A percentile compares a stretch with the other conserved stretches of the same genome.
These are phyloP conservation scores for Portevinia maculata DNA, from an alignment of 2,888 invertebrate species.

Conservation along the genomic window DNA sequence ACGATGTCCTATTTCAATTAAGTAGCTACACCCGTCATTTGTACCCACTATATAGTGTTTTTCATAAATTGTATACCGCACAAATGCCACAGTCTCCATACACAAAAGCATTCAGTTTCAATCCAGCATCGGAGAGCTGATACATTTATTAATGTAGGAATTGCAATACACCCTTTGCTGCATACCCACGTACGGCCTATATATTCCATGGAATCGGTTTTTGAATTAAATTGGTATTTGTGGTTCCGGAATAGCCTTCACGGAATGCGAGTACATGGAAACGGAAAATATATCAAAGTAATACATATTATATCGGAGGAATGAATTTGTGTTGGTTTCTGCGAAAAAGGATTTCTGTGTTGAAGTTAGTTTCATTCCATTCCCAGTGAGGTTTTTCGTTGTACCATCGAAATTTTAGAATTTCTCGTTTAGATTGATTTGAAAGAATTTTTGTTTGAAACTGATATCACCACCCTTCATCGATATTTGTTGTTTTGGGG, in stretches of 20 bases:
- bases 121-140: conserved; percentile 36
- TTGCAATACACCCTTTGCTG: not conserved
- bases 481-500: not conserved
- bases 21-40: not conserved
- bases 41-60: not conserved
- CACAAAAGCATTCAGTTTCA: conserved; percentile 1
- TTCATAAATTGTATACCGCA: not conserved
- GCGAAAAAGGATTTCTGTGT: not conserved
- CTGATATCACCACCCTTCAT: not conserved
- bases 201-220: not conserved
- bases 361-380: conserved; percentile 16
- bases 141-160: conserved; percentile 5
- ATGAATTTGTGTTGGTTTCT: conserved; percentile 22
- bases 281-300: conserved; percentile 10
- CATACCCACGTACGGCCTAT: too few relatives aligned
- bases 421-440: conserved; percentile 2
- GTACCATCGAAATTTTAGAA: not conserved
- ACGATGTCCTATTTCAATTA: too few relatives aligned
- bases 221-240: conserved; percentile 20
- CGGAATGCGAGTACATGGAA: conserved; percentile 5
- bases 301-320: conserved; percentile 33
- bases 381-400: not conserved
- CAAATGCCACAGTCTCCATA: not conserved
- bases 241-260: conserved; percentile 19
- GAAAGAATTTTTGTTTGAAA: not conserved